Base-by-base conservation (phyloP, 2,797 vertebrate species). In the Pitangus sulphuratus region DNA sequence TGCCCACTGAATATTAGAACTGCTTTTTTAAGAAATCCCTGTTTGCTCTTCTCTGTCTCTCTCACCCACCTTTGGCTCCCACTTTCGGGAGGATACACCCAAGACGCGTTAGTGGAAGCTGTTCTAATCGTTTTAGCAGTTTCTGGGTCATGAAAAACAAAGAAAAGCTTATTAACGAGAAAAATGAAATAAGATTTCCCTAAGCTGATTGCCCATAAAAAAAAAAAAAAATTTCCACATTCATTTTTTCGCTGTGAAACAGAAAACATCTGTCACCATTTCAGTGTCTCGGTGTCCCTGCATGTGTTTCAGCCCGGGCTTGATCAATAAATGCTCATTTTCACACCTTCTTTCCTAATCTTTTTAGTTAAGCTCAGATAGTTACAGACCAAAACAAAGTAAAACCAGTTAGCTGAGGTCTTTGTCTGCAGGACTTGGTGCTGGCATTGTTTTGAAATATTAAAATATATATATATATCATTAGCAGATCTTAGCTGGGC, bases 131-230 rank as follows among this genome's bases (percentile, higher is more conserved):
- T 78, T 94, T 87, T 45, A 86, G 89, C 44, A 42, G 95, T 94
- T 97, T 96, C 93, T 94, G 89, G 97, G 98, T 96, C 87, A 87
- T 66, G 93, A 95, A 94, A 95, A 94, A 89, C 89, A 91, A 93
- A 87, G 93, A 74, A 97, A 97, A 97, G 96, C 97, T 97, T 97
- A 97, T 97, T 95, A 96, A 90, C 6, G 11, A 86, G 90, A 95
- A 95, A 90, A 79, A 80, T 51, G 83, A 95, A 96, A 96, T 69
- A 96, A 96, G 96, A 93, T 84, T 97, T 97, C 60, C 84, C 83
- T 97, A 97, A 97, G 96, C 96, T 93, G 97, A 96, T 97, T 97
- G 92, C 71, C 0, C 42, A 82, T 71, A 19, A 72, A 76, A 87
- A 39, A 89, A 65, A 65, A 62, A 39, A 22, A 17, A 16, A 7